These are phyloP conservation scores for Phyllostomus hastatus DNA, from an alignment of 2,113 vertebrate species.

Conservation along the genomic window DNA sequence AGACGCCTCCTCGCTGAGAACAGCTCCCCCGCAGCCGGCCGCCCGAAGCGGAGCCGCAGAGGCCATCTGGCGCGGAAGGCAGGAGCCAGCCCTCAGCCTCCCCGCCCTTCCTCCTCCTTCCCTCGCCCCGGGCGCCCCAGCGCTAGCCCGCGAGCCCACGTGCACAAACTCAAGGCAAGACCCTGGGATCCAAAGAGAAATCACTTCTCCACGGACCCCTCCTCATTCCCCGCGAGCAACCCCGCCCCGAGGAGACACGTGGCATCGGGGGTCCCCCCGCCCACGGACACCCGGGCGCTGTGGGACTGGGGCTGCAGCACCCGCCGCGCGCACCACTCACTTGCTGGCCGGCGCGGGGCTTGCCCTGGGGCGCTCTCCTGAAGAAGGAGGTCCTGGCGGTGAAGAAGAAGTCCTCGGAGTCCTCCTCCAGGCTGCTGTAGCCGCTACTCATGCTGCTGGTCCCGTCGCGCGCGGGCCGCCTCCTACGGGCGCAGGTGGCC, in stretches of 20 bases:
- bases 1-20: neutral
- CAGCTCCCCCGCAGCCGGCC: neutral
- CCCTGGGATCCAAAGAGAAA: neutral
- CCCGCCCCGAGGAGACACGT: conserved; percentile 15
- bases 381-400: conserved; percentile 97
- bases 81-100: neutral
- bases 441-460: conserved; percentile 98
- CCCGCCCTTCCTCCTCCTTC: conserved; percentile 7
- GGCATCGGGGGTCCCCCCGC: neutral
- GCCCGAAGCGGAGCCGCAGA: neutral
- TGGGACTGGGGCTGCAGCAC: no score
- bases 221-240: neutral
- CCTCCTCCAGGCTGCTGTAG: conserved; percentile 96
- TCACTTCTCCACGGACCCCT: neutral
- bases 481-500: conserved; percentile 60
- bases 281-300: no score
- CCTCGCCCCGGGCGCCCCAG: neutral
- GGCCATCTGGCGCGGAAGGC: conserved; percentile 48
- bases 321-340: conserved; percentile 69
- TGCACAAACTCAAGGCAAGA: neutral
- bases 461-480: conserved; percentile 84
- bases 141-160: neutral
- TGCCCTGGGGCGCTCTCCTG: conserved; percentile 86
- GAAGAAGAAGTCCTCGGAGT: conserved; percentile 95
- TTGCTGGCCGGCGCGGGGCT: conserved; percentile 84